Evolutionary conservation across 2,888 invertebrate species (phyloP).

Genomic region (Trissoscelio sp.): DNA sequence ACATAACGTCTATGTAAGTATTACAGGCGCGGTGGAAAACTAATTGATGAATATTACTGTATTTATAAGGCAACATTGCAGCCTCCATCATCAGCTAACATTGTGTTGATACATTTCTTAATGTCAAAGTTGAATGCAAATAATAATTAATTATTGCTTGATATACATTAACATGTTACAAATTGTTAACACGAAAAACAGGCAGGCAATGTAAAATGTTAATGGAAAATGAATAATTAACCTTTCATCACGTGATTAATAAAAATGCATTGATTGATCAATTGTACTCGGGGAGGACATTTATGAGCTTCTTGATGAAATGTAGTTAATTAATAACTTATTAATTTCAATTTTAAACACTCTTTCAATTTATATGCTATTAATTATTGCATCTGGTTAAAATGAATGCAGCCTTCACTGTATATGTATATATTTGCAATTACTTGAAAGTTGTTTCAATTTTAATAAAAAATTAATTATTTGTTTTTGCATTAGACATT

Average conservation of each 20-base stretch:
- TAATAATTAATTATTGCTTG: slow-evolving; percentile 35
- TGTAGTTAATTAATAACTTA: neutral
- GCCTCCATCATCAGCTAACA: slow-evolving; percentile 21
- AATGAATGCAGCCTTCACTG: slow-evolving; percentile 25
- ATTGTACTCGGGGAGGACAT: neutral
- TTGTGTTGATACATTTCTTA: slow-evolving; percentile 36
- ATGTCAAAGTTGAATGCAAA: slow-evolving; percentile 26
- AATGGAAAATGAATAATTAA: neutral
- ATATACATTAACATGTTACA: neutral
- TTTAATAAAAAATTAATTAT: slow-evolving; percentile 6
- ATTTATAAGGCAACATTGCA: slow-evolving; percentile 30
- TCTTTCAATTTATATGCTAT: slow-evolving; percentile 12
- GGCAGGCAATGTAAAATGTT: no score
- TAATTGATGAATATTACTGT: slow-evolving; percentile 46
- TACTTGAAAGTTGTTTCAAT: slow-evolving; percentile 44
- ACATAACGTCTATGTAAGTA: slow-evolving; percentile 14
- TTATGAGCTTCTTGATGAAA: neutral
- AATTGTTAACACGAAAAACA: neutral
- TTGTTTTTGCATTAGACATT: slow-evolving; percentile 18
- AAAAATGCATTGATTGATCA: neutral
- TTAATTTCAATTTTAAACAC: neutral
- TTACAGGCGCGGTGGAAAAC: slow-evolving; percentile 28
- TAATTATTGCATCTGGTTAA: slow-evolving; percentile 27
- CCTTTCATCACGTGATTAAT: neutral
- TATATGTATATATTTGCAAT: slow-evolving; percentile 25